Percentiles rank a stretch among this genome's conserved stretches.
Conservation (phyloP, 2,888 invertebrate genomes). For the Leptinotarsa haldemani region DNA sequence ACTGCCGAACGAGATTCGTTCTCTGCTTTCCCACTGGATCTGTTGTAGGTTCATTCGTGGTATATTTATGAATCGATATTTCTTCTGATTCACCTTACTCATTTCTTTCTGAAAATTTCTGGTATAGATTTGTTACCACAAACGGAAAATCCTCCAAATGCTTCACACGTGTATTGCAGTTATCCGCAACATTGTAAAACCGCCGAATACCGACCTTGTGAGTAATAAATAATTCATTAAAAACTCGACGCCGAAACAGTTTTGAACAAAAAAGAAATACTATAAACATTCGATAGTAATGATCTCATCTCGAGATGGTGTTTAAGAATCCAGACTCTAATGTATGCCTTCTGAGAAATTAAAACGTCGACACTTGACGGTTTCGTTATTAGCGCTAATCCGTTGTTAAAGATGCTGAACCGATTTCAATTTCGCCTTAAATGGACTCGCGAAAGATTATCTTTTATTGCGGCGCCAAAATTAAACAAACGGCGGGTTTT, state of each 20-base stretch:
- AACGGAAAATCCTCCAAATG: background rate
- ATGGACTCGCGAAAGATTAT: background rate
- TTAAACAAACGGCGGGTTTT: background rate
- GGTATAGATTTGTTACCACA: background rate
- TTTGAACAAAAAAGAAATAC: slow-evolving; percentile 20
- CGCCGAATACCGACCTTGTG: background rate
- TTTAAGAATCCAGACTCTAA: slow-evolving; percentile 3
- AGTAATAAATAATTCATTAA: slow-evolving; percentile 1
- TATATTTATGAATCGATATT: too few species aligned
- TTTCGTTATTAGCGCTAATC: background rate
- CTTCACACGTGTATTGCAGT: background rate
- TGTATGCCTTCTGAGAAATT: slow-evolving; percentile 3
- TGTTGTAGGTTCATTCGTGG: too few species aligned
- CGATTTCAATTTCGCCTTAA: slow-evolving; percentile 13
- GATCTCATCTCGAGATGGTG: slow-evolving; percentile 21
- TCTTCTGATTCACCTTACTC: background rate
- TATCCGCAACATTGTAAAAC: background rate
- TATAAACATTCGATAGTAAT: slow-evolving; percentile 23
- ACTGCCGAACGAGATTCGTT: too few species aligned
- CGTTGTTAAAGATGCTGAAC: background rate
- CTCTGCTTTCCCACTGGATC: too few species aligned
- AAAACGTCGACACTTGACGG: background rate
- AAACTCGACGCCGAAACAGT: slow-evolving; percentile 13
- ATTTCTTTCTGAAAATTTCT: background rate
- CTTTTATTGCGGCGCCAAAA: slow-evolving; percentile 27